A percentile compares a stretch with the other conserved stretches of the same genome.
Evolutionary conservation across 2,113 vertebrate species (phyloP).

Genomic region (Toxotes jaculatrix): DNA sequence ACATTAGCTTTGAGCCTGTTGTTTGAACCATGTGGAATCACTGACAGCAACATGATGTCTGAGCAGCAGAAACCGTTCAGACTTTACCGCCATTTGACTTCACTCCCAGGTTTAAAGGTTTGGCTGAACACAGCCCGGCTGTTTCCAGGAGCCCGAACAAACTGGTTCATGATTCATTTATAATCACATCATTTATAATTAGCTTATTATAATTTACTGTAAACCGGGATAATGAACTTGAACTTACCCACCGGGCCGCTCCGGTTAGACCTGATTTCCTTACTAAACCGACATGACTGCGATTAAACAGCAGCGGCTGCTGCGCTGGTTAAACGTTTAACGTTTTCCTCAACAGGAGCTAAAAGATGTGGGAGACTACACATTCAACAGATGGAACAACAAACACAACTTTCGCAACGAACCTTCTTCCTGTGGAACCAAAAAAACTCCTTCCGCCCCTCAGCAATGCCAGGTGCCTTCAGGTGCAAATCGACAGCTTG

Average conservation of each 20-base stretch:
- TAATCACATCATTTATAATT: too few species aligned
- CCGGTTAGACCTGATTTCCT: too few species aligned
- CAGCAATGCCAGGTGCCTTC: conserved; percentile 35
- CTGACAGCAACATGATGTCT: too few species aligned
- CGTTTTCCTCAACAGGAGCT: background rate
- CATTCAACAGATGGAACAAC: conserved; percentile 9
- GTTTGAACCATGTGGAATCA: too few species aligned
- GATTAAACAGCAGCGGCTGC: rapidly evolving
- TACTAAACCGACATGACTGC: background rate
- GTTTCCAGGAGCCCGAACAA: too few species aligned
- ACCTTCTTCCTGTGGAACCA: conserved; percentile 40
- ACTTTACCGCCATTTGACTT: background rate
- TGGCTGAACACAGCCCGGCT: background rate
- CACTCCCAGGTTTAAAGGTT: background rate
- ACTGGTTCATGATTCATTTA: too few species aligned
- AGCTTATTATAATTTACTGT: background rate
- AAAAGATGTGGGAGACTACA: rapidly evolving
- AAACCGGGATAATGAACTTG: background rate
- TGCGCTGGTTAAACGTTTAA: rapidly evolving
- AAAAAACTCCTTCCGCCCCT: conserved; percentile 51
- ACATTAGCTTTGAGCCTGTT: background rate
- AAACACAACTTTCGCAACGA: conserved; percentile 18
- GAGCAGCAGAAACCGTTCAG: background rate
- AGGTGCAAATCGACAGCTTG: rapidly evolving
- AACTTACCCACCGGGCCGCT: conserved; percentile 13